These are phyloP conservation scores for Drosophila subobscura DNA, from an alignment of 1,140 invertebrate genomes.

Conservation along the genomic window DNA sequence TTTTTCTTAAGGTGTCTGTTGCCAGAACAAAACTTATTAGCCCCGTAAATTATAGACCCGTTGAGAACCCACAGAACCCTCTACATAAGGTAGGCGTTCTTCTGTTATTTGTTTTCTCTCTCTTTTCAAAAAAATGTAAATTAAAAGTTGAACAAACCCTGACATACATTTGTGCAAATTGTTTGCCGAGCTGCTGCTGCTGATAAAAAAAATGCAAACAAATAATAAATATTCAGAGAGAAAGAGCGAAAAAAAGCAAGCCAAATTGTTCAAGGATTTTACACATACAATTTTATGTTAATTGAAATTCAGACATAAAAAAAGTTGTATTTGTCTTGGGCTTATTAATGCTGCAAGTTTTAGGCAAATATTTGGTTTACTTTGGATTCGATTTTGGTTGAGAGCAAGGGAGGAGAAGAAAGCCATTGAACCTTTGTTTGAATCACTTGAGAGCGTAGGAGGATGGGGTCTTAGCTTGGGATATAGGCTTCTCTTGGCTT, in stretches of 20 bases:
- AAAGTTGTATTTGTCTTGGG: slow-evolving; percentile 38
- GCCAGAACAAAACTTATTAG: not conserved
- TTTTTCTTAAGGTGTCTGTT: not conserved
- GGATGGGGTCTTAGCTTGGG: too few relatives aligned
- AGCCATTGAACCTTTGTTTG: slow-evolving; percentile 23
- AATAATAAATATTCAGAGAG: too few relatives aligned
- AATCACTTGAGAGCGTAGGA: slow-evolving; percentile 1
- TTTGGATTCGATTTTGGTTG: slow-evolving; percentile 11
- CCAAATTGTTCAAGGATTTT: slow-evolving; percentile 30
- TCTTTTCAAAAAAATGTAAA: slow-evolving; percentile 6
- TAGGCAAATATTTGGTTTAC: slow-evolving; percentile 58
- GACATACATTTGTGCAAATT: slow-evolving; percentile 30
- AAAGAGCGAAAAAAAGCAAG: not conserved
- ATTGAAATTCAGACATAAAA: slow-evolving; percentile 44
- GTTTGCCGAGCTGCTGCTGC: slow-evolving; percentile 4
- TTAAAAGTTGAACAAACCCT: slow-evolving; percentile 21
- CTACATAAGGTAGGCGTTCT: too few relatives aligned
- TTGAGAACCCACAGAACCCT: not conserved
- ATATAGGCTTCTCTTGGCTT: too few relatives aligned
- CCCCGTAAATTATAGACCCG: not conserved
- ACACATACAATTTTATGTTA: slow-evolving; percentile 50
- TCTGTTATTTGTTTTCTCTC: not conserved
- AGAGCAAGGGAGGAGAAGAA: not conserved
- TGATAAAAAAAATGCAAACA: slow-evolving; percentile 34
- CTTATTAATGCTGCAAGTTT: slow-evolving; percentile 47